These are phyloP conservation scores for Eulemur macaco DNA, from an alignment of 2,113 vertebrate genomes.

Conservation along the genomic window DNA sequence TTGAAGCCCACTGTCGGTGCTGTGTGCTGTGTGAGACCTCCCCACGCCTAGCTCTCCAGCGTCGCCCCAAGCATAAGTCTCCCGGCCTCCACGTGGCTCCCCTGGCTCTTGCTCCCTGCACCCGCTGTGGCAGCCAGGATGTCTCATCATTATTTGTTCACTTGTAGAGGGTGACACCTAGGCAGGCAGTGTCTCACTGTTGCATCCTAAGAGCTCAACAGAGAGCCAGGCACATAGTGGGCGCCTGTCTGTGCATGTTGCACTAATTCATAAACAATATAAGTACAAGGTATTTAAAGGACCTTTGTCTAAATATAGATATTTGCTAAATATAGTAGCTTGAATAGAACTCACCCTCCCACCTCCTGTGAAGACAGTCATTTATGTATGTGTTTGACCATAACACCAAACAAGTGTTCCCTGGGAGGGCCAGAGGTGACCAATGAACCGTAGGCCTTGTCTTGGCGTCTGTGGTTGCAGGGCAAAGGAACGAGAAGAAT, in stretches of 20 bases:
- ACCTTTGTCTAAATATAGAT: not conserved
- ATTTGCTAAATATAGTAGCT: not conserved
- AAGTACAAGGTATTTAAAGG: not conserved
- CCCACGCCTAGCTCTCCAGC: no score
- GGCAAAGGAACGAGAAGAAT: not conserved
- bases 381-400: not conserved
- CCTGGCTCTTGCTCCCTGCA: rapidly evolving
- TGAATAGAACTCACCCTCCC: not conserved
- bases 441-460: rapidly evolving
- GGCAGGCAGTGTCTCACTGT: not conserved
- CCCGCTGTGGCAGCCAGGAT: not conserved
- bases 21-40: not conserved
- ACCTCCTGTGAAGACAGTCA: not conserved
- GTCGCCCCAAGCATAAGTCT: not conserved
- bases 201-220: not conserved
- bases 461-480: rapidly evolving
- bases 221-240: not conserved
- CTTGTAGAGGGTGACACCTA: not conserved
- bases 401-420: not conserved
- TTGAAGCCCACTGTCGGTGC: not conserved
- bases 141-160: not conserved
- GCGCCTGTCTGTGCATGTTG: rapidly evolving
- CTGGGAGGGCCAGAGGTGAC: not conserved
- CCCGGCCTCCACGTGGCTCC: not conserved
- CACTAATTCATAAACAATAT: not conserved